Base-by-base conservation (phyloP, 2,797 vertebrate genomes). In the Sebastes variabilis region DNA sequence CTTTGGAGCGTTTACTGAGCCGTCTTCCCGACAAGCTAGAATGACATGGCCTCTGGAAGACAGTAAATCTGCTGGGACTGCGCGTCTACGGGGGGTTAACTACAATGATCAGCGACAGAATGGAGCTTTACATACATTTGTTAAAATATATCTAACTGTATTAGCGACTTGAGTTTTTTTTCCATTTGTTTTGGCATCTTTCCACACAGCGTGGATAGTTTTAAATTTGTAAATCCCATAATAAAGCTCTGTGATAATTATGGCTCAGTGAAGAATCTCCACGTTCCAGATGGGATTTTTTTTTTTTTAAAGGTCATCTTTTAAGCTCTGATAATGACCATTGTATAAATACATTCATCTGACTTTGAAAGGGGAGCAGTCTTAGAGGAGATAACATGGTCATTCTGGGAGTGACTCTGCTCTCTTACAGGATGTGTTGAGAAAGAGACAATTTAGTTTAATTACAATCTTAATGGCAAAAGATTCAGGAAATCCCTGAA, bases 361-460 rank as follows among this genome's bases (percentile, higher is more conserved):
- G 66, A 78, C 46, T 83, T 62, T 58, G 66, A 29, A 84, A 87
- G 75, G 54, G 67, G 75, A 59, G 69, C 75, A 73, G 74, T 77
- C 80, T 77, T 49, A 59, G 69, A 83, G 68, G 10, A 93, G 91
- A 94, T 93, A 93, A 92, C 18, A 1, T 6, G 46, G 27, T 72
- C 52, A 58, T 84, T 93, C 89, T 77, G 76, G 79, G 80, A 85
- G 86, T 70, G 73, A 79, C 74, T 79, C 68, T 54, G 34, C 74
- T 69, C 66, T 77, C 52, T 79, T 77, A 72, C 76, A 62, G 73
- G 80, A 88, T 83, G 70, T 75, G 75, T 79, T 59, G 54, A 81
- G 62, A 89, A 88, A 80, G 77, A 65, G 69, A 85, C 82, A 81
- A 91, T 93, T 91, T 73, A 82, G 77, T 60, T 80, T 80, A 90